Evolutionary conservation across 2,113 vertebrate genomes (phyloP).

Genomic region (Myotis brandtii): DNA sequence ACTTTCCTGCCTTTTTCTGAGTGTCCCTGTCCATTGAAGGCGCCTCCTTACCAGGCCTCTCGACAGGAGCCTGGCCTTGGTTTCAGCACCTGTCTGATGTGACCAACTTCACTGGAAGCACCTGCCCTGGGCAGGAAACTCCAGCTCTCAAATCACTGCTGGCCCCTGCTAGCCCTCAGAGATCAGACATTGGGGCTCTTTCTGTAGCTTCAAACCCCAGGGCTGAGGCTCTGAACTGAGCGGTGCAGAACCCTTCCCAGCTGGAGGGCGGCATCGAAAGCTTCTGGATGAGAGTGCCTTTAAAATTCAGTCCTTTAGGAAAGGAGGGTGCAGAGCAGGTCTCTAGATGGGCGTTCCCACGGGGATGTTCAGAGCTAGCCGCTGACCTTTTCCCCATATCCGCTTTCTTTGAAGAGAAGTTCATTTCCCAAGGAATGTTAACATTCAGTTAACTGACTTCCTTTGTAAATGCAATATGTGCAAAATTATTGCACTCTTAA

Average conservation of each 20-base stretch:
- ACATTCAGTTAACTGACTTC: neutral
- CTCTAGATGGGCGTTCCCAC: neutral
- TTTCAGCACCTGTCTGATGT: neutral
- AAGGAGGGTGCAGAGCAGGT: neutral
- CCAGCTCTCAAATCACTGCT: neutral
- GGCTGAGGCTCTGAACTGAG: neutral
- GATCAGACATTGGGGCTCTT: neutral
- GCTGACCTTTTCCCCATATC: neutral
- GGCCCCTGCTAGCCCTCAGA: neutral
- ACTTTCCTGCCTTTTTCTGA: neutral
- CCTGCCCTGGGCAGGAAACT: neutral
- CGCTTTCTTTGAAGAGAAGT: neutral
- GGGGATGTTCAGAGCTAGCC: neutral
- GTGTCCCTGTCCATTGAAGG: neutral
- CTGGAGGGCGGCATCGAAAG: neutral
- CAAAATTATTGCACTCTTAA: neutral
- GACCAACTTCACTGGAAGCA: neutral
- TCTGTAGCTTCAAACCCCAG: neutral
- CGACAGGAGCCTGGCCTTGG: neutral
- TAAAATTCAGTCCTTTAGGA: neutral
- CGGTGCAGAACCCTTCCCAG: accelerated
- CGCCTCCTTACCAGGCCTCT: neutral
- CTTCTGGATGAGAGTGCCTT: neutral
- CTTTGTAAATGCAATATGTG: neutral
- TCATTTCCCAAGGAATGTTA: neutral